Percentiles rank a stretch among this genome's conserved stretches.
phyloP scores from a whole-genome alignment of 2,888 invertebrate genomes.

The Drosophila hawaiiensis region DNA sequence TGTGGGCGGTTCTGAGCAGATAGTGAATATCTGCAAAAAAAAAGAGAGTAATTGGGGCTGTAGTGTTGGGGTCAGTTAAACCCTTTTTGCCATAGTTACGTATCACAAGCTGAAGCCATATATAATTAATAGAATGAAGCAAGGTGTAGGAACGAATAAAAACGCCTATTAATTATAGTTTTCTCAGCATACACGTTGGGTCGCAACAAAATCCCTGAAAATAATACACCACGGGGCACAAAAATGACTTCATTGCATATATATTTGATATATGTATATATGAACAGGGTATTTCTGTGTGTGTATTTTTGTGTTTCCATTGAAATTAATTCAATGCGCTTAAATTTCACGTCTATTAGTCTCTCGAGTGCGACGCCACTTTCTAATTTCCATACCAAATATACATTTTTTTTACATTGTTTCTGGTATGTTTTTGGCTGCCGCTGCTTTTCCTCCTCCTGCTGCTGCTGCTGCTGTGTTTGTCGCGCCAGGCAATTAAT shows the following conservation, averaged over 20 bases:
- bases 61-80: constrained; percentile 34
- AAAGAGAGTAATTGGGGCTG: neutral
- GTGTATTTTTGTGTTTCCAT: constrained; percentile 13
- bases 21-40: constrained; percentile 16
- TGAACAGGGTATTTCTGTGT: constrained; percentile 15
- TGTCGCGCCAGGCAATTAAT: constrained; percentile 70
- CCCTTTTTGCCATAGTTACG: constrained; percentile 37
- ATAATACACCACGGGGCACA: constrained; percentile 1
- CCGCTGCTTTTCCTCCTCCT: constrained; percentile 21
- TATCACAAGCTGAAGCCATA: constrained; percentile 41
- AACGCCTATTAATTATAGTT: constrained; percentile 77
- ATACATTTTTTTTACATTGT: constrained; percentile 17
- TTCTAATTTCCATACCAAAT: constrained; percentile 72
- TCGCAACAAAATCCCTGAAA: neutral
- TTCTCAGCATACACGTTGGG: constrained; percentile 34
- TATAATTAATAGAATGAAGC: constrained; percentile 66
- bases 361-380: constrained; percentile 64
- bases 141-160: constrained; percentile 54
- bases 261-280: constrained; percentile 7
- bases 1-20: constrained; percentile 7
- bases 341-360: constrained; percentile 81
- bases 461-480: constrained; percentile 51
- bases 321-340: constrained; percentile 80
- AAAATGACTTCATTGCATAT: constrained; percentile 65
- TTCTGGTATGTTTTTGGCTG: constrained; percentile 27